phyloP scores from a whole-genome alignment of 2,888 invertebrate genomes.

The Neocrepidodera transversa region DNA sequence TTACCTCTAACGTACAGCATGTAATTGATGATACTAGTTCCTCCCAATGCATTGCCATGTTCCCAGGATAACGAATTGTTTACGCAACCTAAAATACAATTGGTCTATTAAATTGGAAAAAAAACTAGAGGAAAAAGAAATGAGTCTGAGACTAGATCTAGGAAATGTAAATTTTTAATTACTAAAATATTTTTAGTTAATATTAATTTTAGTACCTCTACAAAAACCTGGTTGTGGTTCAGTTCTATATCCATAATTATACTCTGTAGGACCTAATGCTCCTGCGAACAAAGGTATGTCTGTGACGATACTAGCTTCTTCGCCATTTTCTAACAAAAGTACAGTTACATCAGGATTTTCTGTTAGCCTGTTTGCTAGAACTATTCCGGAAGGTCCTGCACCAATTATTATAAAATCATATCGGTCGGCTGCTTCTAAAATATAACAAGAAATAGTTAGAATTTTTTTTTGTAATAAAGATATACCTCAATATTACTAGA shows the following conservation, averaged over 20 bases:
- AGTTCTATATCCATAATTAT: slow-evolving; percentile 84
- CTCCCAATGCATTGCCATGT: slow-evolving; percentile 58
- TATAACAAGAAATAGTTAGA: not conserved
- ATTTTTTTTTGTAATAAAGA: too few relatives aligned
- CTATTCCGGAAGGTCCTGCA: slow-evolving; percentile 22
- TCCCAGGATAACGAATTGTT: slow-evolving; percentile 5
- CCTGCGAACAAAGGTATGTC: slow-evolving; percentile 76
- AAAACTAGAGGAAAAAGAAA: too few relatives aligned
- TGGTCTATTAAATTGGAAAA: too few relatives aligned
- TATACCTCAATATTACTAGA: too few relatives aligned
- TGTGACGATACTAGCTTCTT: slow-evolving; percentile 73
- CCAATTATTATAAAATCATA: slow-evolving; percentile 29
- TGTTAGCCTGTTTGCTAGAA: slow-evolving; percentile 22
- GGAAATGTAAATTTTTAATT: too few relatives aligned
- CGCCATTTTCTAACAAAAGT: slow-evolving; percentile 57
- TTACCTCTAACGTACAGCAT: slow-evolving; percentile 75
- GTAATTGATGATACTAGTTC: slow-evolving; percentile 84
- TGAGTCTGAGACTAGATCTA: too few relatives aligned
- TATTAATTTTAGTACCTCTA: too few relatives aligned
- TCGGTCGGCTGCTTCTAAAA: slow-evolving; percentile 9
- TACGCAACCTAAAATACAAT: slow-evolving; percentile 15
- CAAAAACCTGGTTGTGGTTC: slow-evolving; percentile 77
- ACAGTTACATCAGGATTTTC: slow-evolving; percentile 10
- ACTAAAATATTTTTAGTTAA: too few relatives aligned
- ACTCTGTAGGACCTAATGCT: slow-evolving; percentile 72